A percentile compares a stretch with the other conserved stretches of the same genome.
phyloP scores from a whole-genome alignment of 2,113 vertebrate genomes.

The Hippotragus niger region DNA sequence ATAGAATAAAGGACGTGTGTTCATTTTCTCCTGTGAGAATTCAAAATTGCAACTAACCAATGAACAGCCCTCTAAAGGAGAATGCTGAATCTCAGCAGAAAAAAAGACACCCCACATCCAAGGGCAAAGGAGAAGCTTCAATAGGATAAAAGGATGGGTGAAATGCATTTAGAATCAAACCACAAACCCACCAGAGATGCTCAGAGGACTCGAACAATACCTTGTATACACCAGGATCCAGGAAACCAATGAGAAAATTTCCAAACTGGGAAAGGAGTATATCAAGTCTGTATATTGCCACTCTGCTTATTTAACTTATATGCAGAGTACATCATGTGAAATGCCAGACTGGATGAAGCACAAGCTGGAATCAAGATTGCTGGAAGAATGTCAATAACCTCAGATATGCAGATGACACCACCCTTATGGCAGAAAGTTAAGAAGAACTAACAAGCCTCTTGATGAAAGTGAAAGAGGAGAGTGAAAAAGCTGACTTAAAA shows the following conservation, averaged over 20 bases:
- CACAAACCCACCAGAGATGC: no score
- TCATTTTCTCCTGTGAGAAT: not conserved
- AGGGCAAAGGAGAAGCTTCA: not conserved
- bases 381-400: not conserved
- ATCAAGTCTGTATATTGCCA: not conserved
- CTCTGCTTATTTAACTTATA: not conserved
- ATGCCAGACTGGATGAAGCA: not conserved
- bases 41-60: not conserved
- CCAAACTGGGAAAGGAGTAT: no score
- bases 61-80: not conserved
- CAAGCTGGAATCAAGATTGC: not conserved
- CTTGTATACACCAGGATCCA: no score
- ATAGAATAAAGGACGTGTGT: not conserved
- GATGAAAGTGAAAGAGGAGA: not conserved
- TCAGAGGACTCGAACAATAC: no score
- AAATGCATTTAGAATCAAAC: not conserved
- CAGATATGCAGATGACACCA: not conserved
- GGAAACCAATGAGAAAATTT: no score
- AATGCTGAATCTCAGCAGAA: not conserved
- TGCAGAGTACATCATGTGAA: not conserved
- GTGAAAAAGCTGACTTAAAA: not conserved
- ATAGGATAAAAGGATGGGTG: not conserved
- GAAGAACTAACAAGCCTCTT: not conserved
- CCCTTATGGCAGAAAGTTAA: not conserved
- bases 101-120: not conserved